Conservation (phyloP, 1,140 invertebrate genomes). For the Bombus terrestris region DNA sequence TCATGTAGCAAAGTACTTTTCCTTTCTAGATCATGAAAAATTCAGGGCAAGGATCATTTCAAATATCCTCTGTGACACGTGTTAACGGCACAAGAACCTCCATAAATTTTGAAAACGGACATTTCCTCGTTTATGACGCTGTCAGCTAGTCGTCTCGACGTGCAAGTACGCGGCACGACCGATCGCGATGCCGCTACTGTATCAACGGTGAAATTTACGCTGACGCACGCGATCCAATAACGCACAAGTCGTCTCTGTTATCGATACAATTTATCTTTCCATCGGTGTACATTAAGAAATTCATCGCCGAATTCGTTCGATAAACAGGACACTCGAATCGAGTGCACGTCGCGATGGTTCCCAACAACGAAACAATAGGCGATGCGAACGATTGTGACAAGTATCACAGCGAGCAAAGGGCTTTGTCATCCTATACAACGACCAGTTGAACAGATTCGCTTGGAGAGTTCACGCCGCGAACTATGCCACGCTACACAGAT, state of each 20-base stretch:
- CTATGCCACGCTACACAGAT: background rate
- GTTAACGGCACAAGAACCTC: background rate
- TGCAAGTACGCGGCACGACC: background rate
- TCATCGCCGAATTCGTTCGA: slow-evolving; percentile 33
- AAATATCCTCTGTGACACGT: background rate
- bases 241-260: background rate
- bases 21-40: background rate
- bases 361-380: slow-evolving; percentile 6
- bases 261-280: slow-evolving; percentile 43
- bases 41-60: background rate
- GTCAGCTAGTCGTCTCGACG: background rate
- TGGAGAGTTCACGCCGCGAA: slow-evolving; percentile 8
- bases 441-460: slow-evolving; percentile 28
- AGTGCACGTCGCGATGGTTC: background rate
- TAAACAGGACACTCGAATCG: slow-evolving; percentile 28
- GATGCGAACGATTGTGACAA: slow-evolving; percentile 35
- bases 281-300: slow-evolving; percentile 45
- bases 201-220: background rate
- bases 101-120: background rate
- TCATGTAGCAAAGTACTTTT: background rate
- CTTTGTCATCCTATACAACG: slow-evolving; percentile 21
- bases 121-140: background rate
- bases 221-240: background rate
- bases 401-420: slow-evolving; percentile 9
- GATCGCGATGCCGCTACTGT: too few species aligned